Base-by-base conservation (phyloP, 2,888 invertebrate species). In the Clivina fossor region DNA sequence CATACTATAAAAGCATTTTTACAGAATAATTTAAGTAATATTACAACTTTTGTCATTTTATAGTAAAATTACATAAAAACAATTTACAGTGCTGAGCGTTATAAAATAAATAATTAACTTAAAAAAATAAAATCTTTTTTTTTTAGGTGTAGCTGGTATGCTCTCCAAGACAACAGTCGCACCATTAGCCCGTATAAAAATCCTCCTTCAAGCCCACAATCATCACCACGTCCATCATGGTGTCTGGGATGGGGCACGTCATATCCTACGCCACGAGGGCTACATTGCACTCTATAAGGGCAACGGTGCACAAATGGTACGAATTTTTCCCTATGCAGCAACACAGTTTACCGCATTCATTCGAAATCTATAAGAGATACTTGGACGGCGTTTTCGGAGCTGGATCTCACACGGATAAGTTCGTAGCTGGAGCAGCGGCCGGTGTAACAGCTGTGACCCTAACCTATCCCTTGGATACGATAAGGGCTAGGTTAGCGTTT, bases 291-390 rank as follows among this genome's bases (percentile, higher is more conserved):
- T 93, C 3, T 93, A 92, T 69, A 92, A 91, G 75, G 93, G 93
- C 37, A 93, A 94, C 74, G 90, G 89, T 37, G 93, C 93, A 1
- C 93, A 93, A 75, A 93, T 94, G 93, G 86, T 94, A 62, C 77
- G 93, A 65, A 90, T 93, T 71, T 93, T 93, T 71, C 93, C 93
- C 0, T 93, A 93, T 70, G 92, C 92, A 4, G 92, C 93, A n/a
- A 88, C 86, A 37, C 93, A 93, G 74, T 94, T 91, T 68, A 88
- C 91, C 4, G n/a, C n/a, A n/a, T n/a, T 84, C 92, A 26, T 93
- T 91, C 74, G 93, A 93, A 75, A 76, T 88, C 50, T 93, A 91
- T 72, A 93, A 92, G 76, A 85, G n/a, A n/a, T 80, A 83, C 65
- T 73, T 88, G 59, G 78, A 76, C 65, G 77, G 77, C 2, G 63